Percentiles rank a stretch among this genome's conserved stretches.
These are phyloP conservation scores for Dendrocopos noguchii DNA, from an alignment of 2,113 vertebrate genomes.

Conservation along the genomic window DNA sequence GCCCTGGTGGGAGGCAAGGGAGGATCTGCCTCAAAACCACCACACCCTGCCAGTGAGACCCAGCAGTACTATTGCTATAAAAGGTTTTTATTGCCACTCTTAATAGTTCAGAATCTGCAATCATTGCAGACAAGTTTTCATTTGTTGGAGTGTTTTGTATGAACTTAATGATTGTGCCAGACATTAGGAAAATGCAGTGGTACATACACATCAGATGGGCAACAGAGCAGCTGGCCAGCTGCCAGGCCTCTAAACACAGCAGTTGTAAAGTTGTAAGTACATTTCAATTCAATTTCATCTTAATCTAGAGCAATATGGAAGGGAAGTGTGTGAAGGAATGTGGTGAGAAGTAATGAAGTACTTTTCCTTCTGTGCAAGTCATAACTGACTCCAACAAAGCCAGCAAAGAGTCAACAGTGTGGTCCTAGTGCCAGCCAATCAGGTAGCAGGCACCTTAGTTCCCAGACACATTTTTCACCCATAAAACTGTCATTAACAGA, in stretches of 20 bases:
- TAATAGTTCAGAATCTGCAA: not conserved
- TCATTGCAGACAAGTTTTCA: not conserved
- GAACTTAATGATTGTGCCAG: not conserved
- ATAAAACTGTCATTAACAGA: not conserved
- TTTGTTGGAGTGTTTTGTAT: not conserved
- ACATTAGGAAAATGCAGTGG: not conserved
- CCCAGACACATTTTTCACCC: not conserved
- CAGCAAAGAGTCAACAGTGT: not conserved
- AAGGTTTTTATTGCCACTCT: not conserved
- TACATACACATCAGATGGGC: not conserved
- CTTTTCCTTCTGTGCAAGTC: not conserved
- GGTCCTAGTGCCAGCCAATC: not conserved
- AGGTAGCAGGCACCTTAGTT: not conserved
- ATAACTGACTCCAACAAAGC: not conserved
- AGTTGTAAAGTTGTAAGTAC: not conserved
- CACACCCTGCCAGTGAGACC: accelerated
- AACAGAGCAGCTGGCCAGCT: not conserved
- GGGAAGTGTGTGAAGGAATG: not conserved
- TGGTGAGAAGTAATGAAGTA: not conserved
- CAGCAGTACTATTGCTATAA: not conserved
- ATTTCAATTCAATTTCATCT: not conserved
- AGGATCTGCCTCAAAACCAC: too few relatives aligned
- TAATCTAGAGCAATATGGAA: constrained; percentile 7
- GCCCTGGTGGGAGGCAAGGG: too few relatives aligned
- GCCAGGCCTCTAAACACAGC: not conserved